Evolutionary conservation across 53 echinoderm and acorn worm species (phyloP).

Genomic region (Pentamera pediparva): DNA sequence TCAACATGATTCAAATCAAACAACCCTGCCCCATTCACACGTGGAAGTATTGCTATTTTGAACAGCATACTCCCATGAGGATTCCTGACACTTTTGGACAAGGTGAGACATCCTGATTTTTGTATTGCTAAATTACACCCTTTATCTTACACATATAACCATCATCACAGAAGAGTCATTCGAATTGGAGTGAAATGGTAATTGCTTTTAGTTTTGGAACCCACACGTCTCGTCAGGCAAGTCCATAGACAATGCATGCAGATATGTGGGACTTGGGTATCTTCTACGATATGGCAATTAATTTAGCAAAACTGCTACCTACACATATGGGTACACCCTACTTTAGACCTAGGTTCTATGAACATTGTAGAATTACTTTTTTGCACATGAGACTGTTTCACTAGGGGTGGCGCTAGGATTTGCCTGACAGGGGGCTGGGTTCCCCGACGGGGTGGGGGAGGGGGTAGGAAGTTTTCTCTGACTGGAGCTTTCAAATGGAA

Average conservation of each 20-base stretch:
- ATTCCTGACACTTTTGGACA: neutral
- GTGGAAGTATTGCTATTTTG: neutral
- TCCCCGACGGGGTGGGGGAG: too few species aligned
- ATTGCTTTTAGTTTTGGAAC: neutral
- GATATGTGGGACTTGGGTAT: neutral
- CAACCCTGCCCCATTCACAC: too few species aligned
- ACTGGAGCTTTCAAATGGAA: slow-evolving; percentile 34
- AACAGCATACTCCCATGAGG: neutral
- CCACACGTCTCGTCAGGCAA: neutral
- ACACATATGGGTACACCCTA: neutral
- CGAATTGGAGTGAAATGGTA: neutral
- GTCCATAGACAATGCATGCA: slow-evolving; percentile 1
- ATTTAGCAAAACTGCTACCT: neutral
- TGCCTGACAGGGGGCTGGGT: too few species aligned
- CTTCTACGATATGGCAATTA: neutral
- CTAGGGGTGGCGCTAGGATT: too few species aligned
- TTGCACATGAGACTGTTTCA: too few species aligned
- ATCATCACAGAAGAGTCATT: neutral
- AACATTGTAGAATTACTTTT: neutral
- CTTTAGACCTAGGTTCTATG: neutral
- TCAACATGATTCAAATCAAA: too few species aligned
- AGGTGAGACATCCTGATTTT: neutral
- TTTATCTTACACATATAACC: neutral
- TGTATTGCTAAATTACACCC: neutral
- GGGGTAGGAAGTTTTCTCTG: too few species aligned